These are phyloP conservation scores for Apotomis capreana DNA, from an alignment of 2,888 invertebrate genomes.

Conservation along the genomic window DNA sequence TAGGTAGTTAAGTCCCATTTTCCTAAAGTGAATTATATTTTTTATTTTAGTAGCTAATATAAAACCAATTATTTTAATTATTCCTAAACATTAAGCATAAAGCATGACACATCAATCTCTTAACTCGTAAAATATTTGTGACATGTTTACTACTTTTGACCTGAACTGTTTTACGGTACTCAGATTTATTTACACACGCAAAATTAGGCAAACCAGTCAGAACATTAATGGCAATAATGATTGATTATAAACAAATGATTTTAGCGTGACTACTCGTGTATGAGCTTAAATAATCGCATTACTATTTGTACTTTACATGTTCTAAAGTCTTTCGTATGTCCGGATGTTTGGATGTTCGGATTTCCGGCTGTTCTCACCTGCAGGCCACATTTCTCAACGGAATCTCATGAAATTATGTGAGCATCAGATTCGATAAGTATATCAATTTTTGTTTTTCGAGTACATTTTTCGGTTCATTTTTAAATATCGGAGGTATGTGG, in stretches of 20 bases:
- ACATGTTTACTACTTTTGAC: slow-evolving; percentile 20
- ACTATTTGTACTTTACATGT: background rate
- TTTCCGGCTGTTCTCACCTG: too few relatives aligned
- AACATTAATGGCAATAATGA: slow-evolving; percentile 24
- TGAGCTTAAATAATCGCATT: background rate
- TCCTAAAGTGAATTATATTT: background rate
- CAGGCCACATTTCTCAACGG: too few relatives aligned
- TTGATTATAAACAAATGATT: slow-evolving; percentile 16
- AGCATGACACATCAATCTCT: slow-evolving; percentile 8
- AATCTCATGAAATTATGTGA: too few relatives aligned
- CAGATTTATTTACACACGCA: slow-evolving; percentile 21
- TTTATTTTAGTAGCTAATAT: background rate
- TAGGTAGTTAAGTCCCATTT: background rate
- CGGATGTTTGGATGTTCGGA: too few relatives aligned
- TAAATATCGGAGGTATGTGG: too few relatives aligned
- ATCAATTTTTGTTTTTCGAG: too few relatives aligned
- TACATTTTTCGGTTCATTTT: too few relatives aligned
- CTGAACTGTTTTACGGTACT: slow-evolving; percentile 19
- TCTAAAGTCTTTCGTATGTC: too few relatives aligned
- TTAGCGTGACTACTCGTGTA: slow-evolving; percentile 13
- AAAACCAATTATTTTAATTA: background rate
- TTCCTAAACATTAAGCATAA: slow-evolving; percentile 5
- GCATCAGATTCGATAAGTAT: too few relatives aligned
- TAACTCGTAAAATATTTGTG: slow-evolving; percentile 20
- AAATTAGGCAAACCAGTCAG: slow-evolving; percentile 24